phyloP scores from a whole-genome alignment of 1,140 invertebrate genomes.

The Ridgeia piscesae region DNA sequence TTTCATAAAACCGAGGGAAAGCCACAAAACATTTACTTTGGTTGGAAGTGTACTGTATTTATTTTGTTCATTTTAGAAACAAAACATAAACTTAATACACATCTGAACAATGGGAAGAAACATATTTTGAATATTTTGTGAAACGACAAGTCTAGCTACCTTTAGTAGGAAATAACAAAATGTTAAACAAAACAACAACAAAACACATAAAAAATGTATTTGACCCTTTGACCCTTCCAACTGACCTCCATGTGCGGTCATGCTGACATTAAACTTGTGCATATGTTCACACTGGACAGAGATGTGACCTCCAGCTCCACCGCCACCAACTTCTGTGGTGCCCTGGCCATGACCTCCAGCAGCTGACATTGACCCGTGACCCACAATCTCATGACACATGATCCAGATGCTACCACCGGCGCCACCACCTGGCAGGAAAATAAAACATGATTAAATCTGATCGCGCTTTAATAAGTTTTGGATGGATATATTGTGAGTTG shows the following conservation, averaged over 20 bases:
- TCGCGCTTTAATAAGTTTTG: too few species aligned
- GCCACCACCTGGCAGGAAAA: slow-evolving; percentile 38
- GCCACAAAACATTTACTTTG: too few species aligned
- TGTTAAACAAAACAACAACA: not conserved
- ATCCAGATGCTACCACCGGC: slow-evolving; percentile 48
- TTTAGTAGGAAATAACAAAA: not conserved
- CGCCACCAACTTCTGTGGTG: slow-evolving; percentile 35
- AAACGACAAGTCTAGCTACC: too few species aligned
- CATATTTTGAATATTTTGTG: too few species aligned
- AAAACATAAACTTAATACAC: too few species aligned
- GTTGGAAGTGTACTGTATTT: too few species aligned
- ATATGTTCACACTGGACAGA: slow-evolving; percentile 39
- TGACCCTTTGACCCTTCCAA: not conserved
- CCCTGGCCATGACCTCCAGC: slow-evolving; percentile 17
- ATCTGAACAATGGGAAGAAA: too few species aligned
- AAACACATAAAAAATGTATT: too few species aligned
- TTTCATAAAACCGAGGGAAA: too few species aligned
- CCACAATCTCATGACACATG: slow-evolving; percentile 41
- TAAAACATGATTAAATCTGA: not conserved
- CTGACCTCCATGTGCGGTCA: slow-evolving; percentile 40
- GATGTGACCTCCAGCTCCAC: slow-evolving; percentile 43
- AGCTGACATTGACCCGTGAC: slow-evolving; percentile 40
- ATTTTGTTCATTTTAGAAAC: too few species aligned
- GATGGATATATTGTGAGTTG: too few species aligned
- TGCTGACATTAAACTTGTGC: slow-evolving; percentile 43